Conservation (phyloP, 2,888 invertebrate genomes). For the Tenthredo livida region DNA sequence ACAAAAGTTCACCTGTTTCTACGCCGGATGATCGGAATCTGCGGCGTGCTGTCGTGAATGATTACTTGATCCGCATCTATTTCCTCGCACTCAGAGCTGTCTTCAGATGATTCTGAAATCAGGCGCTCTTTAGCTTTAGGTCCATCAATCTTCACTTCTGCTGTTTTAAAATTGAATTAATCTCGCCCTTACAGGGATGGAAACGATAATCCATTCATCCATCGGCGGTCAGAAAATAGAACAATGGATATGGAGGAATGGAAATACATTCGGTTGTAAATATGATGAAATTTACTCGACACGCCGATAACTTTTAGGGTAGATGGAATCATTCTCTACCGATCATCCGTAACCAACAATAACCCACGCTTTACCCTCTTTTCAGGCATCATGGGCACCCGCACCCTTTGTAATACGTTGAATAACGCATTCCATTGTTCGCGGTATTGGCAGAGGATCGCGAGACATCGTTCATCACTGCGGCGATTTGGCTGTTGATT, state of each 20-base stretch:
- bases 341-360: slow-evolving; percentile 22
- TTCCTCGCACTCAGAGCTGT: slow-evolving; percentile 83
- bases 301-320: slow-evolving; percentile 9
- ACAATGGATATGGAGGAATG: no score
- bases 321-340: not conserved
- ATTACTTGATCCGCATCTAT: slow-evolving; percentile 89
- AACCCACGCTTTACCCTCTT: not conserved
- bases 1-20: slow-evolving; percentile 68
- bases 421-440: slow-evolving; percentile 27
- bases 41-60: slow-evolving; percentile 88
- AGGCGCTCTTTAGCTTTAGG: not conserved
- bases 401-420: slow-evolving; percentile 17
- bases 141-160: not conserved
- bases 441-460: slow-evolving; percentile 12
- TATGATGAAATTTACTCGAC: not conserved
- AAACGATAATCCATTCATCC: not conserved
- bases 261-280: not conserved
- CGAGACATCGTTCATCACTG: slow-evolving; percentile 22
- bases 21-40: slow-evolving; percentile 84
- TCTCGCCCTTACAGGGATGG: not conserved
- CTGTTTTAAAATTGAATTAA: not conserved
- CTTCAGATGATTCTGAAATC: slow-evolving; percentile 71
- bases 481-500: not conserved
- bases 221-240: not conserved
- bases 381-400: not conserved